These are phyloP conservation scores for Telenomus remus DNA, from an alignment of 1,140 invertebrate genomes.

Conservation along the genomic window DNA sequence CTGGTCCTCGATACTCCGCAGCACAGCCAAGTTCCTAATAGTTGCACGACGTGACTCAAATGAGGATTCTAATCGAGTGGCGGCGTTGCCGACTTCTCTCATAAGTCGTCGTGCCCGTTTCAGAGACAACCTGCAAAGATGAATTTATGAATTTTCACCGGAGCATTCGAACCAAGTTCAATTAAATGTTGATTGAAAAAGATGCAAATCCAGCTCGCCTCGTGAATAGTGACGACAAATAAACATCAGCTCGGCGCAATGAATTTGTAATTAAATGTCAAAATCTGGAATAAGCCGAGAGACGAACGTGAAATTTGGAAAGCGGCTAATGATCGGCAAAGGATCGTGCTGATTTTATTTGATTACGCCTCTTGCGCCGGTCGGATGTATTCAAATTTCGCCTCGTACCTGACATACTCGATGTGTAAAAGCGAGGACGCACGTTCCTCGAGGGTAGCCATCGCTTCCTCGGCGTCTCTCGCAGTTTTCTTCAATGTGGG, in stretches of 20 bases:
- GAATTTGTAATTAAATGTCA: slow-evolving; percentile 18
- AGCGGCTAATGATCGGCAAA: slow-evolving; percentile 34
- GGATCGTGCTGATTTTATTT: slow-evolving; percentile 6
- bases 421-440: slow-evolving; percentile 67
- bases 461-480: slow-evolving; percentile 68
- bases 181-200: slow-evolving; percentile 29
- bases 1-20: slow-evolving; percentile 73
- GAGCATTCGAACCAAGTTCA: background rate
- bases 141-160: slow-evolving; percentile 31
- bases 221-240: no score
- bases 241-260: no score
- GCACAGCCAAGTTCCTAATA: slow-evolving; percentile 72
- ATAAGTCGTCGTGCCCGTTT: slow-evolving; percentile 69
- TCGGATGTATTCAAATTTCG: slow-evolving; percentile 47
- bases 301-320: slow-evolving; percentile 28
- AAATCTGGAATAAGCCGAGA: slow-evolving; percentile 8
- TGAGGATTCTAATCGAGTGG: slow-evolving; percentile 71
- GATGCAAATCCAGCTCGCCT: slow-evolving; percentile 13
- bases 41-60: slow-evolving; percentile 73
- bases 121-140: slow-evolving; percentile 63
- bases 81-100: slow-evolving; percentile 72
- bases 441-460: slow-evolving; percentile 68
- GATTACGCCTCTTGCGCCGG: slow-evolving; percentile 26
- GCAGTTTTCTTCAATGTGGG: slow-evolving; percentile 70
- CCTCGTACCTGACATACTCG: slow-evolving; percentile 68